Base-by-base conservation (phyloP, 2,797 vertebrate genomes). In the Botia kubotai region DNA sequence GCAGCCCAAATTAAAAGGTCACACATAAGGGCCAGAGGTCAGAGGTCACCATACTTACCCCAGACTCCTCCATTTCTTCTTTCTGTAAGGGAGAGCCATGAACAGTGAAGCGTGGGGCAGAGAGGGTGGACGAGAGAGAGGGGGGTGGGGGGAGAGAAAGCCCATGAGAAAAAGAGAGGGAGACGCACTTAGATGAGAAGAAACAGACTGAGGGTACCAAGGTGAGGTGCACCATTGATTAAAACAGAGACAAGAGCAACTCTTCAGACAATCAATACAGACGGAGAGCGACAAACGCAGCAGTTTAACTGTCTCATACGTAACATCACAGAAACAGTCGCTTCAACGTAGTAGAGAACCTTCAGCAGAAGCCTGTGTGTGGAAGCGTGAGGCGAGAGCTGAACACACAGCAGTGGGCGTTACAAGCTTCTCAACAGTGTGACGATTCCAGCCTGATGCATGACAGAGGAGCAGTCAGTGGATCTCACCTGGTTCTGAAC, bases 11-110 rank as follows among this genome's bases (percentile, higher is more conserved):
- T 74, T 57, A 85, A 39, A 81, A 84, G 66, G 89, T 90, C 63
- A 81, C 46, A 53, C 70, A 4, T 90, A 85, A 26, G 90, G 86
- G 87, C 86, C 71, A 77, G 81, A 84, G 84, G 83, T 94, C 71
- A 77, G 81, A 84, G 84, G 83, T 94, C 93, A 93, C 93, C 92
- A 86, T 88, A 99, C 97, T 99, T 96, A 99, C 98, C 97, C 98
- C 94, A 99, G 92, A 95, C 98, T 99, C 92, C 97, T 96, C 98
- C 98, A 99, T 84, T 99, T 99, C 97, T 99, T 99, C 97, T 99
- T 99, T 96, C 98, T 99, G 96, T 89, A 96, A 96, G 92, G 94
- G 84, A 95, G 92, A 95, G 95, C 96, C 96, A 95, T 92, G 95
- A 95, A 96, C 90, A 96, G 92, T 96, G 95, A 96, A 95, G 96